Evolutionary conservation across 2,888 invertebrate genomes (phyloP).

Genomic region (Parasteatoda lunata): DNA sequence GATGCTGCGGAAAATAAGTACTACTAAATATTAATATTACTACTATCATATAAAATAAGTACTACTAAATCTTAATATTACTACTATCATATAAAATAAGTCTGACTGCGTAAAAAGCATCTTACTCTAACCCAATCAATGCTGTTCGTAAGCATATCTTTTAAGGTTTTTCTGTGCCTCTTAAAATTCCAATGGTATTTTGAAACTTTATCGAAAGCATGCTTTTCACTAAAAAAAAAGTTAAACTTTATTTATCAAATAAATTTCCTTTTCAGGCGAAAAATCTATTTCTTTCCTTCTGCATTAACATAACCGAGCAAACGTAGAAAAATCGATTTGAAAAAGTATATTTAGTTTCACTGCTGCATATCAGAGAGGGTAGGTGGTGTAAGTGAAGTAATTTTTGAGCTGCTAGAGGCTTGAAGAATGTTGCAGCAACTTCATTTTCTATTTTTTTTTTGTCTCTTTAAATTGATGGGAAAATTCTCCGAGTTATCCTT

Average conservation of each 20-base stretch:
- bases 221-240: not conserved
- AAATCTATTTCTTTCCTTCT: not conserved
- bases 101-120: too few species aligned
- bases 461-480: not conserved
- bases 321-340: slow-evolving; percentile 57
- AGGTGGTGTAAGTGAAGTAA: not conserved
- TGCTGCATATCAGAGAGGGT: slow-evolving; percentile 5
- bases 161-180: too few species aligned
- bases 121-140: too few species aligned
- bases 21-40: too few species aligned
- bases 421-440: slow-evolving; percentile 1
- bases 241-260: not conserved
- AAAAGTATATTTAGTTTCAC: slow-evolving; percentile 60
- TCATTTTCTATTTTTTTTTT: not conserved
- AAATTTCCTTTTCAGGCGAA: slow-evolving; percentile 24
- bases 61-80: too few species aligned
- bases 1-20: too few species aligned
- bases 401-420: not conserved
- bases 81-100: too few species aligned
- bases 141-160: too few species aligned
- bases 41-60: too few species aligned
- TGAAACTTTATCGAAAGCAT: too few species aligned
- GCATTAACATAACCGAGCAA: not conserved
- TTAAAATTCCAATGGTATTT: too few species aligned
- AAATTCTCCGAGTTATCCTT: not conserved